Conservation (phyloP, 2,113 vertebrate genomes). For the Abramis brama region DNA sequence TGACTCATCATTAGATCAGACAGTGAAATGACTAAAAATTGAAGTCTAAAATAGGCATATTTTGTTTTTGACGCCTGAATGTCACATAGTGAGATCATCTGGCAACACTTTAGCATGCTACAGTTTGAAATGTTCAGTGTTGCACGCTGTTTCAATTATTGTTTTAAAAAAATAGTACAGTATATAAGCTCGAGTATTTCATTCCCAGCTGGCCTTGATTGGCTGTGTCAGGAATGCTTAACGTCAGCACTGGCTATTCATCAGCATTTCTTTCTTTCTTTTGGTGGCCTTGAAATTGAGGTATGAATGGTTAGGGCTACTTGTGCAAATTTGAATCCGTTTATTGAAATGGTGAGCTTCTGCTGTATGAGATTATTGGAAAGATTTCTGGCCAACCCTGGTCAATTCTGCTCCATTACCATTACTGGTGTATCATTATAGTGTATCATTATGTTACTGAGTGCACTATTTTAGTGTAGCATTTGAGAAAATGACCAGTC, state of each 20-base stretch:
- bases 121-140: background rate
- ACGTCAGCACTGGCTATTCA: background rate
- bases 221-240: background rate
- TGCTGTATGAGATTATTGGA: slow-evolving; percentile 17
- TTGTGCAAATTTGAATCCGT: slow-evolving; percentile 4
- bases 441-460: slow-evolving; percentile 38
- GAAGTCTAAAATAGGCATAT: background rate
- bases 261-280: background rate
- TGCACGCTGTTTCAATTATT: slow-evolving; percentile 4
- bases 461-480: slow-evolving; percentile 24
- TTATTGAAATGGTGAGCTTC: background rate
- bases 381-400: background rate
- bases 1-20: background rate
- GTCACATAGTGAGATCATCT: slow-evolving; percentile 6
- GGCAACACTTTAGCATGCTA: background rate
- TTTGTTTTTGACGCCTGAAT: background rate
- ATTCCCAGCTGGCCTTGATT: background rate
- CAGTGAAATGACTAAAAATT: background rate
- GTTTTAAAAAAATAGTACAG: background rate
- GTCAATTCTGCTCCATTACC: slow-evolving; percentile 27
- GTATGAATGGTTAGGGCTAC: background rate
- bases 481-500: slow-evolving; percentile 38
- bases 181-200: background rate
- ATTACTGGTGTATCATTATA: slow-evolving; percentile 32
- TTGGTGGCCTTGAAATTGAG: slow-evolving; percentile 4